A percentile compares a stretch with the other conserved stretches of the same genome.
Evolutionary conservation across 2,797 vertebrate genomes (phyloP).

Genomic region (Acanthopagrus latus): DNA sequence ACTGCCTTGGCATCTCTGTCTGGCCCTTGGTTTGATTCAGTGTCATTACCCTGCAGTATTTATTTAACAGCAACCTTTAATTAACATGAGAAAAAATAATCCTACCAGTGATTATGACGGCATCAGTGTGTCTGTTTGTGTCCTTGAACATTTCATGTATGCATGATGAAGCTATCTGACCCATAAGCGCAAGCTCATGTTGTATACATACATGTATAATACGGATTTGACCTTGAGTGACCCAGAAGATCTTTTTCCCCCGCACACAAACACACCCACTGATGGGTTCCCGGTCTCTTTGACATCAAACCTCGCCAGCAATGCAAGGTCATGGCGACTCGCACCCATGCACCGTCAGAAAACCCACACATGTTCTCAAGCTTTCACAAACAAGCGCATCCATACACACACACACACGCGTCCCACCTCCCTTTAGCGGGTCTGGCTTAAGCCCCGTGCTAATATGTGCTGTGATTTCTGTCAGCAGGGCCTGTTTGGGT

Average conservation of each 20-base stretch:
- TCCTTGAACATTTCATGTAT: constrained; percentile 21
- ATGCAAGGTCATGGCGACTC: constrained; percentile 48
- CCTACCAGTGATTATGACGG: not conserved
- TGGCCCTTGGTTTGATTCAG: not conserved
- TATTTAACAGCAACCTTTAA: constrained; percentile 5
- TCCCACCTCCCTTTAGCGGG: constrained; percentile 20
- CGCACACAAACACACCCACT: not conserved
- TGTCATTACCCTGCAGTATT: constrained; percentile 1
- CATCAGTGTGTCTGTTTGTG: constrained; percentile 3
- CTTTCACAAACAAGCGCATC: constrained; percentile 28
- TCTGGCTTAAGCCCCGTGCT: constrained; percentile 49
- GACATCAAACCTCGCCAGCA: constrained; percentile 26
- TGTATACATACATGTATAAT: constrained; percentile 17
- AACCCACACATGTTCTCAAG: constrained; percentile 33
- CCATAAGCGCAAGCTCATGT: not conserved
- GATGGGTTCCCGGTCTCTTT: not conserved
- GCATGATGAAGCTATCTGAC: constrained; percentile 27
- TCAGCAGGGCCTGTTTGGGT: constrained; percentile 49
- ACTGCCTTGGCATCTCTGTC: not conserved
- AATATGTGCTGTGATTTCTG: constrained; percentile 59
- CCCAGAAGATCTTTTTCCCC: constrained; percentile 7
- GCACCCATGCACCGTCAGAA: constrained; percentile 19
- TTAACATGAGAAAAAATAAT: constrained; percentile 12
- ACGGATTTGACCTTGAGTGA: constrained; percentile 24
- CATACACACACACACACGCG: not conserved